Percentiles rank a stretch among this genome's conserved stretches.
These are phyloP conservation scores for Adineta ricciae DNA, from an alignment of 2,888 invertebrate species.

Conservation along the genomic window DNA sequence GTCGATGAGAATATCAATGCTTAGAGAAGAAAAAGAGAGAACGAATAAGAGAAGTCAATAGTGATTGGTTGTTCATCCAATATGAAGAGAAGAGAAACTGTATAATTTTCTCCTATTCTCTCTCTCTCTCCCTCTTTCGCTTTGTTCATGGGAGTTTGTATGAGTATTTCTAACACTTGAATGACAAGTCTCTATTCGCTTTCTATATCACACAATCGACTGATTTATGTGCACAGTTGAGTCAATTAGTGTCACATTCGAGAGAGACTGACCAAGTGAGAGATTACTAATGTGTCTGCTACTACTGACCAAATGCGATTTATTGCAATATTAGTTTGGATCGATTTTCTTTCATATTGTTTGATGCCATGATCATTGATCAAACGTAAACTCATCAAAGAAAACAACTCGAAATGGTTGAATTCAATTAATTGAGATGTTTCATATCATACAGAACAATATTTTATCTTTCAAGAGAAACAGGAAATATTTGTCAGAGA, in stretches of 20 bases:
- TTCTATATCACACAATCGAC: not conserved
- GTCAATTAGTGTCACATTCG: constrained; percentile 13
- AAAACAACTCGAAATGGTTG: too few relatives aligned
- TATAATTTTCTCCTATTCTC: not conserved
- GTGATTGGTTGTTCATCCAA: not conserved
- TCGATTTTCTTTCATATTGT: not conserved
- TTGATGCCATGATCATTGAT: not conserved
- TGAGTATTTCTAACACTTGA: not conserved
- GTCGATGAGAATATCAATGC: not conserved
- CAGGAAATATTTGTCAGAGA: not conserved
- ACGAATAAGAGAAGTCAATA: not conserved
- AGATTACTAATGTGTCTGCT: constrained; percentile 5
- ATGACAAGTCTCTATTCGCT: not conserved
- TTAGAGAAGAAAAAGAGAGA: not conserved
- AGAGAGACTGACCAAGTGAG: not conserved
- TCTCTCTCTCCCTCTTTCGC: not conserved
- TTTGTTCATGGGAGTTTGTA: not conserved
- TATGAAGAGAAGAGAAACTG: not conserved
- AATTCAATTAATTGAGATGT: too few relatives aligned
- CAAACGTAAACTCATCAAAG: not conserved
- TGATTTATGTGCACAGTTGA: constrained; percentile 1
- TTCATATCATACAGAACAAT: not conserved
- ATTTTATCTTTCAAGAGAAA: not conserved
- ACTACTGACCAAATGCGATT: not conserved
- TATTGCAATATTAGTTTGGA: not conserved